These are phyloP conservation scores for Idaea dimidiata DNA, from an alignment of 2,888 invertebrate genomes.

Conservation along the genomic window DNA sequence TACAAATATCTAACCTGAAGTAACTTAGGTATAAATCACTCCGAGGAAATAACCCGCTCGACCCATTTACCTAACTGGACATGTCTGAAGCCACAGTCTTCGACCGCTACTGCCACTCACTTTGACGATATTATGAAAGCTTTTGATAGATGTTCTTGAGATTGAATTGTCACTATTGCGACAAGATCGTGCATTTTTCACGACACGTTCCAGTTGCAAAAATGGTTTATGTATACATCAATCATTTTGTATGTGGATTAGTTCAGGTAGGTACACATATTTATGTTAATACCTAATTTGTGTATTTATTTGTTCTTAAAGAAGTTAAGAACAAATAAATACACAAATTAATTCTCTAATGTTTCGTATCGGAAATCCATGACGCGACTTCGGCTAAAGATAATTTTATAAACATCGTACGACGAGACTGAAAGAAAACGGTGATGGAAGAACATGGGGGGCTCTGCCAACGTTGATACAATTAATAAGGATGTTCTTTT, in stretches of 20 bases:
- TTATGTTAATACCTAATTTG: too few species aligned
- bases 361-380: too few species aligned
- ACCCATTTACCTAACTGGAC: constrained; percentile 62
- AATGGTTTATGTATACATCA: background rate
- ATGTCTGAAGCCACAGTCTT: constrained; percentile 49
- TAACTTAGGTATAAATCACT: constrained; percentile 68
- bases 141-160: constrained; percentile 36
- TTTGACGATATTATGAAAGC: constrained; percentile 48
- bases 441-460: background rate
- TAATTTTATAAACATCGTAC: constrained; percentile 4
- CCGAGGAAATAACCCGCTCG: constrained; percentile 55
- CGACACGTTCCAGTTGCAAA: background rate
- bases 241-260: background rate
- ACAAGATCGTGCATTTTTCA: background rate
- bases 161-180: constrained; percentile 7
- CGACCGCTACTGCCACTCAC: constrained; percentile 32
- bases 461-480: background rate
- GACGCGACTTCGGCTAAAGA: too few species aligned
- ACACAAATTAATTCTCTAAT: too few species aligned
- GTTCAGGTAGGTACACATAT: background rate
- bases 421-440: constrained; percentile 22
- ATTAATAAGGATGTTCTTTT: constrained; percentile 25
- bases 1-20: constrained; percentile 58
- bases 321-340: too few species aligned
- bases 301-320: too few species aligned